Evolutionary conservation across 2,113 vertebrate genomes (phyloP).

Genomic region (Cheirogaleus medius): DNA sequence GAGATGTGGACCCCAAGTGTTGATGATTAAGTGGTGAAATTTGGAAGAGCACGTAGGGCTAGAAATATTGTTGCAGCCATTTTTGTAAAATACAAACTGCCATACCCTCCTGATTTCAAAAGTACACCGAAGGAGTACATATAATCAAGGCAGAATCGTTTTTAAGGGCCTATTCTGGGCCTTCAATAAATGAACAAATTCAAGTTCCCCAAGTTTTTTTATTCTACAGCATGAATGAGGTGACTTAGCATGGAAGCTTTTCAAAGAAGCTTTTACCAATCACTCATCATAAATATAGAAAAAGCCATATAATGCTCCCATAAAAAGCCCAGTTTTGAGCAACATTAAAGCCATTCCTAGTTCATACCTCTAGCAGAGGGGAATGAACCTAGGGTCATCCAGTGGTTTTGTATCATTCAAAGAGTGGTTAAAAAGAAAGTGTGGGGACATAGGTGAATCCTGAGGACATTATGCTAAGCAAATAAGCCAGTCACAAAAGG

Average conservation of each 20-base stretch:
- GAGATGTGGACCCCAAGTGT: not conserved
- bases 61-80: not conserved
- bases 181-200: not conserved
- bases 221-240: not conserved
- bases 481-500: not conserved
- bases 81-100: not conserved
- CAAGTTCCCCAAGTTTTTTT: not conserved
- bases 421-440: not conserved
- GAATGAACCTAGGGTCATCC: not conserved
- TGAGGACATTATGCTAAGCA: not conserved
- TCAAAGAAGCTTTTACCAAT: not conserved
- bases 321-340: not conserved
- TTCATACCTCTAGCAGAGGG: not conserved
- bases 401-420: not conserved
- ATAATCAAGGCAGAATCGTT: not conserved
- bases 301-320: not conserved
- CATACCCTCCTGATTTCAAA: not conserved
- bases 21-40: not conserved
- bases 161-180: not conserved
- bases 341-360: not conserved
- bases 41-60: not conserved
- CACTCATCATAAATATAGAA: not conserved
- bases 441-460: not conserved
- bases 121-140: not conserved
- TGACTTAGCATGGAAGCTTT: conserved; percentile 2